phyloP scores from a whole-genome alignment of 2,797 vertebrate species.

The Crocodylus rhombifer region DNA sequence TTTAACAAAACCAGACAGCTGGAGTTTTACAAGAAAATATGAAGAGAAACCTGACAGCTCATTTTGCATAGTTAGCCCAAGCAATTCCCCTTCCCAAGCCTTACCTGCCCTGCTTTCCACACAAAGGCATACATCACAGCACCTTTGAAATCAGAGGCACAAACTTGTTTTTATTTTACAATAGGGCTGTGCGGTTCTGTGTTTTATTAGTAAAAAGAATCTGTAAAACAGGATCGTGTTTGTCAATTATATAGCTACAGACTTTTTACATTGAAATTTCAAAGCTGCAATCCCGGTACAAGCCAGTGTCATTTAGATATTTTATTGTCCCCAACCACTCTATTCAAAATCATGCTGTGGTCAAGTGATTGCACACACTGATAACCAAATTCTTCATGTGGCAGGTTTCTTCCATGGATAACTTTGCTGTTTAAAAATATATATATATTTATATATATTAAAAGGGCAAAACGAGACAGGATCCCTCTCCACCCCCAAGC shows the following conservation, averaged over 20 bases:
- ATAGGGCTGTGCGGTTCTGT: constrained; percentile 74
- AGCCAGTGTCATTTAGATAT: constrained; percentile 46
- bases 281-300: constrained; percentile 60
- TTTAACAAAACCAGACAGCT: constrained; percentile 42
- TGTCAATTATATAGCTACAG: constrained; percentile 62
- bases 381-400: constrained; percentile 49
- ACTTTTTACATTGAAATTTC: constrained; percentile 50
- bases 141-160: constrained; percentile 81
- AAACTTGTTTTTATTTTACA: constrained; percentile 71
- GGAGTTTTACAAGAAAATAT: constrained; percentile 62
- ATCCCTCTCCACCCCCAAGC: constrained; percentile 20
- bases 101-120: constrained; percentile 10
- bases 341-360: constrained; percentile 58
- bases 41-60: constrained; percentile 59
- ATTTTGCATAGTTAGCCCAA: constrained; percentile 66
- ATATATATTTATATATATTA: not conserved
- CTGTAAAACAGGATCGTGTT: constrained; percentile 53
- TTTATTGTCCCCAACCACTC: constrained; percentile 64
- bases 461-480: constrained; percentile 57
- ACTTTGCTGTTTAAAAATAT: constrained; percentile 56
- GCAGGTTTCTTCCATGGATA: constrained; percentile 9
- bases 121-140: constrained; percentile 73
- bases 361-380: constrained; percentile 59
- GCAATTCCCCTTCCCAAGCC: constrained; percentile 5
- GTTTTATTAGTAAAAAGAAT: constrained; percentile 74